phyloP scores from a whole-genome alignment of 1,140 invertebrate genomes.

The Meloidogyne hapla region DNA sequence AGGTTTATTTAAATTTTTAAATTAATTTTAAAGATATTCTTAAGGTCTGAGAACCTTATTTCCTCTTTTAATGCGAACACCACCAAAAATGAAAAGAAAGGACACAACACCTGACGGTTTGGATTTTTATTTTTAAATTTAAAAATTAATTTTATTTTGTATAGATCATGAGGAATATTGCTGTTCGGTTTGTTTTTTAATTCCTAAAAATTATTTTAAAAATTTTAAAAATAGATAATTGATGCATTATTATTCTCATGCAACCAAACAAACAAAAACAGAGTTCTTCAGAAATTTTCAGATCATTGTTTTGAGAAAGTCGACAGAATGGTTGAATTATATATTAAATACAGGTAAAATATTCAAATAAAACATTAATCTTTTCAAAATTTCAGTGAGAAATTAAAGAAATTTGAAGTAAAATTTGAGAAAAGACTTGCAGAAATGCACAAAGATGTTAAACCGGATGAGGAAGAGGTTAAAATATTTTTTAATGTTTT shows the following conservation, averaged over 20 bases:
- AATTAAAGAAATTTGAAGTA: constrained; percentile 65
- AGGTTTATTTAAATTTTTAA: constrained; percentile 64
- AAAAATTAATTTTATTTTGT: background rate
- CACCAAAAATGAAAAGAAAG: constrained; percentile 79
- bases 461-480: constrained; percentile 19
- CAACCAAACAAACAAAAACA: constrained; percentile 80
- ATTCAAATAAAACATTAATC: constrained; percentile 65
- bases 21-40: constrained; percentile 27
- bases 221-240: constrained; percentile 75
- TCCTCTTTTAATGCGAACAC: constrained; percentile 97
- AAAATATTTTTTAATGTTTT: too few relatives aligned
- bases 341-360: constrained; percentile 83
- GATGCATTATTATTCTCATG: constrained; percentile 88
- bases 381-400: constrained; percentile 64
- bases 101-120: constrained; percentile 75
- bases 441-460: constrained; percentile 73
- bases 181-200: constrained; percentile 36
- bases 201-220: constrained; percentile 11
- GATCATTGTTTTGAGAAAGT: constrained; percentile 99
- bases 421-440: constrained; percentile 62
- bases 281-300: constrained; percentile 89
- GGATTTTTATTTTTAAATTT: background rate
- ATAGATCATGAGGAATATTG: constrained; percentile 79
- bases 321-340: constrained; percentile 88
- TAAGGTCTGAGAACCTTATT: constrained; percentile 86